phyloP scores from a whole-genome alignment of 1,140 invertebrate species.

The Drosophila hydei region DNA sequence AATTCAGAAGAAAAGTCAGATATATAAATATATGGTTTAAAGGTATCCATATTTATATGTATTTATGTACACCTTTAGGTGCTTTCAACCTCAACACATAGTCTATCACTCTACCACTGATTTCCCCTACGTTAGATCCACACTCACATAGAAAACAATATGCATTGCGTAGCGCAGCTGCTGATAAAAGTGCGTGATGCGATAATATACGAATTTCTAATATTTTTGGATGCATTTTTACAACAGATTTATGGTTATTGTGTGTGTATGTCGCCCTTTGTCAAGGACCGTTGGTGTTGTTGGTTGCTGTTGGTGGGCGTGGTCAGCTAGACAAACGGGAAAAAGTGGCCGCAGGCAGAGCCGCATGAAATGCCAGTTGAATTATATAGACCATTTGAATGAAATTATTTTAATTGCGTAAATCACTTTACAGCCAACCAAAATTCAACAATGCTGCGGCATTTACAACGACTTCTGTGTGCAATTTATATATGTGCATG shows the following conservation, averaged over 20 bases:
- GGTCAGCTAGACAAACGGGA: conserved; percentile 25
- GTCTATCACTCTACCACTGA: too few relatives aligned
- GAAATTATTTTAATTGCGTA: conserved; percentile 82
- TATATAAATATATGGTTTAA: too few relatives aligned
- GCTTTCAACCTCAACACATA: too few relatives aligned
- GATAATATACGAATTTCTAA: conserved; percentile 41
- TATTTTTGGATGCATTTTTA: conserved; percentile 46
- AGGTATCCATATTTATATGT: too few relatives aligned
- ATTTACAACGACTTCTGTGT: conserved; percentile 16
- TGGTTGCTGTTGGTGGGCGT: conserved; percentile 30
- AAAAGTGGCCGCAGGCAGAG: conserved; percentile 54
- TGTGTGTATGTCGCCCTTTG: conserved; percentile 27
- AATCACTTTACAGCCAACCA: conserved; percentile 77
- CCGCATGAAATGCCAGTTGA: conserved; percentile 73
- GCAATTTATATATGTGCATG: conserved; percentile 9
- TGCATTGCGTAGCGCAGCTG: conserved; percentile 1
- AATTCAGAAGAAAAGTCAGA: not conserved
- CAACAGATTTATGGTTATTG: conserved; percentile 40
- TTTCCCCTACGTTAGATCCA: not conserved
- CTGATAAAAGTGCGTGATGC: conserved; percentile 27
- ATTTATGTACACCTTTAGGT: too few relatives aligned
- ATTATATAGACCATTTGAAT: conserved; percentile 81
- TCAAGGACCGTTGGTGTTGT: conserved; percentile 21
- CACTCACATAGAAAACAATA: not conserved
- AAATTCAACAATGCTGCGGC: conserved; percentile 76